Base-by-base conservation (phyloP, 1,140 invertebrate genomes). In the Phortica variegata region DNA sequence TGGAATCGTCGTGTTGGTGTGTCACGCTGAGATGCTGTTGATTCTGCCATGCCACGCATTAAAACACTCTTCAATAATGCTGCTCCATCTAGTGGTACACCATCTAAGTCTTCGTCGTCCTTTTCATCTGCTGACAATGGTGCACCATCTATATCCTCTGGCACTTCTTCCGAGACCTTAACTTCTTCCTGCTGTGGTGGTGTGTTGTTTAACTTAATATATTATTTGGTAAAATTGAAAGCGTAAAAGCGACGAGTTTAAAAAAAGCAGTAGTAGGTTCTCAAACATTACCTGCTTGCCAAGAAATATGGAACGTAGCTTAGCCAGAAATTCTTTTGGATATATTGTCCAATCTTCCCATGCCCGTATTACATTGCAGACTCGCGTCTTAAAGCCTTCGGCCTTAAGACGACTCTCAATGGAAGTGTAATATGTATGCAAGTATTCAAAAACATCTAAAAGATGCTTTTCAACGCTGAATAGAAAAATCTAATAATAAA, bases 331-430 rank as follows among this genome's bases (percentile, higher is more conserved):
- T 51, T 98, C 95, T 59, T 89, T 89, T 0, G 95, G 91, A 80
- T 99, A 99, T 40, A 99, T 86, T 21, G 91, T 86, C 88, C 95
- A 97, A 65, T 99, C 97, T 78, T 97, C 94, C 96, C 97, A 99
- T 2, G 95, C 93, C 69, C 91, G 84, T 71, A 99, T 90, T 63
- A 94, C 91, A 65, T 87, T 84, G 80, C 95, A 89, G n/a, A 99
- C 90, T 49, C 96, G 84, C 57, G 94, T 87, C 79, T 96, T 94
- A 75, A 97, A 98, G 26, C 95, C 94, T 80, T 98, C 96, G 23
- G 93, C 93, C 80, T 95, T 95, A 33, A 97, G 75, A 49, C 94
- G 81, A 54, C 91, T 93, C 58, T 95, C 87, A 74, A 95, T 87
- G 36, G 79, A 84, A 68, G 87, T 82, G 71, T 87, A 89, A 13